Conservation (phyloP, 1,140 invertebrate species). For the Vanessa tameamea region DNA sequence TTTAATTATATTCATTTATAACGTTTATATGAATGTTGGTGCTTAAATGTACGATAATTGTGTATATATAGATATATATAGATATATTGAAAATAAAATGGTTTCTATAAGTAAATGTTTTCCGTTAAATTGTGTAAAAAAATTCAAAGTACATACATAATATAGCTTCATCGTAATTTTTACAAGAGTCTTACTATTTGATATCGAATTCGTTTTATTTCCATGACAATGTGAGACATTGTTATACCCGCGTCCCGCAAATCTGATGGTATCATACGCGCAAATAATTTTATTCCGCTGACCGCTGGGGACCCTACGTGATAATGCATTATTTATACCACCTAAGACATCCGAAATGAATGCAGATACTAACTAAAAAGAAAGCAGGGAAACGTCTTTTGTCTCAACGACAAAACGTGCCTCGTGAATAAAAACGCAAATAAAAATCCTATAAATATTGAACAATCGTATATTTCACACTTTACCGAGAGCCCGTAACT, state of each 20-base stretch:
- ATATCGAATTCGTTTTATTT: slow-evolving; percentile 25
- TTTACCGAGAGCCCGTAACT: slow-evolving; percentile 62
- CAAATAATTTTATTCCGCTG: slow-evolving; percentile 63
- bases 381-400: slow-evolving; percentile 41
- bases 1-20: too few species aligned
- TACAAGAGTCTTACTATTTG: too few species aligned
- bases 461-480: slow-evolving; percentile 75
- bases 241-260: slow-evolving; percentile 30
- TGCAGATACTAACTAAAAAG: slow-evolving; percentile 72
- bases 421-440: slow-evolving; percentile 74
- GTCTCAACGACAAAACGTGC: slow-evolving; percentile 65
- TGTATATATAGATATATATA: too few species aligned
- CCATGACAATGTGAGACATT: slow-evolving; percentile 46
- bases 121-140: too few species aligned
- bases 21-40: too few species aligned
- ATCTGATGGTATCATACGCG: slow-evolving; percentile 53
- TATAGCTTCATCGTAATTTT: neutral
- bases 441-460: slow-evolving; percentile 77
- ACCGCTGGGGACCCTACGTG: slow-evolving; percentile 60
- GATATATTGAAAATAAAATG: too few species aligned
- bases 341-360: slow-evolving; percentile 73
- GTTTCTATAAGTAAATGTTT: too few species aligned
- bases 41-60: too few species aligned
- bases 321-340: slow-evolving; percentile 78
- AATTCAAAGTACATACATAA: neutral